These are phyloP conservation scores for Craniophora ligustri DNA, from an alignment of 2,888 invertebrate genomes.

Conservation along the genomic window DNA sequence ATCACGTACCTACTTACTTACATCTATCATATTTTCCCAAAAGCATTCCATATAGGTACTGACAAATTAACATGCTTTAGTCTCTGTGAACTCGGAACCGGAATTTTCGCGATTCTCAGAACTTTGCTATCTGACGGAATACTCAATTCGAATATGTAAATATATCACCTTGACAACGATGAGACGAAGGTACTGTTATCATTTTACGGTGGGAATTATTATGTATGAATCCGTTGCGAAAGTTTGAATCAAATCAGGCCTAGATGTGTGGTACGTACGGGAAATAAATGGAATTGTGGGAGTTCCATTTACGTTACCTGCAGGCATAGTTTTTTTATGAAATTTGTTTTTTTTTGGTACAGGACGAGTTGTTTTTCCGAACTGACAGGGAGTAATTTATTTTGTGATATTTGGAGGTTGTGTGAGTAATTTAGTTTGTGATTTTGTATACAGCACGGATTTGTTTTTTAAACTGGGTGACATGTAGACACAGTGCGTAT, in stretches of 20 bases:
- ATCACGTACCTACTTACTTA: too few relatives aligned
- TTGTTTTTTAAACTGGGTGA: too few relatives aligned
- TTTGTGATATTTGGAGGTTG: too few relatives aligned
- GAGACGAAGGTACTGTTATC: slow-evolving; percentile 26
- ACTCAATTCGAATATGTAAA: slow-evolving; percentile 58
- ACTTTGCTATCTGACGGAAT: slow-evolving; percentile 31
- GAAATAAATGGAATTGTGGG: too few relatives aligned
- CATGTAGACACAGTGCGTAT: too few relatives aligned
- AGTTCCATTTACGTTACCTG: too few relatives aligned
- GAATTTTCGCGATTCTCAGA: slow-evolving; percentile 2
- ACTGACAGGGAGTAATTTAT: too few relatives aligned
- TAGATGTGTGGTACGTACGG: background rate
- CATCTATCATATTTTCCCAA: background rate
- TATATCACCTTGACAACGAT: slow-evolving; percentile 37
- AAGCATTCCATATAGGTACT: background rate
- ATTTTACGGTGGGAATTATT: slow-evolving; percentile 40
- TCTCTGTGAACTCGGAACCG: background rate
- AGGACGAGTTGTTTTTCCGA: too few relatives aligned
- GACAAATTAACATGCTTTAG: slow-evolving; percentile 12
- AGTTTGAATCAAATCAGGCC: slow-evolving; percentile 19
- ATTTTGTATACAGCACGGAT: too few relatives aligned
- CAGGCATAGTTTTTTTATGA: too few relatives aligned
- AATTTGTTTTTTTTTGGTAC: too few relatives aligned
- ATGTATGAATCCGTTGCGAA: slow-evolving; percentile 23
- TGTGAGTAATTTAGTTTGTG: too few relatives aligned